Base-by-base conservation (phyloP, 2,888 invertebrate genomes). In the Pterostichus niger region DNA sequence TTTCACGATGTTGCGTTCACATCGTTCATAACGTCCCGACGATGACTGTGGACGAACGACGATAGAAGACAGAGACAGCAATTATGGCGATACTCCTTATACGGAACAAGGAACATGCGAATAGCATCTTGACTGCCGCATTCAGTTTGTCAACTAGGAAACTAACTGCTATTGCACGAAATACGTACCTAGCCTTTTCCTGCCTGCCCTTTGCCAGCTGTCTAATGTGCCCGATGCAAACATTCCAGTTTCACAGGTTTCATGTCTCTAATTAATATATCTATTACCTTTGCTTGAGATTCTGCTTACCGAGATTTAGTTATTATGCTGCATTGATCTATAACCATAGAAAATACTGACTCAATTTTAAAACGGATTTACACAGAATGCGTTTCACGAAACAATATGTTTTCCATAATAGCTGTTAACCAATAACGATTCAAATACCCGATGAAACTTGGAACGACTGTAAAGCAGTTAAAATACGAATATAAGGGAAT, bases 121-220 rank as follows among this genome's bases (percentile, higher is more conserved):
- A 81, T 46, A 40, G 68, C 75, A 59, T 44, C 46, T 80, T 49
- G 71, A 64, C 64, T 79, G 79, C 64, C 64, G 73, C 56, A 81
- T 81, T 81, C 81, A 81, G 49, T 80, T 64, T 80, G 68, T 73
- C 81, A 81, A 71, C 71, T 71, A 17, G 71, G 24, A 17, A 71
- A 71, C 71, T 71, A 71, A 71, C 71, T 71, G 46, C 46, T 71
- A 24, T 46, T 71, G 17, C 44, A 71, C 71, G 46, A 24, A 46
- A 44, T 46, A 71, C 17, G 17, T 46, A 46, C 46, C 44, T 10
- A 71, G 46, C 13, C 64, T 64, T 64, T 64, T 64, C 4, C 64
- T 35, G 40, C 40, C 40, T 68, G 35, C 35, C 35, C 7, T 7
- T 46, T 46, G 71, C 54, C 52, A 9, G 5, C 9, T 6, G 52